Evolutionary conservation across 2,888 invertebrate genomes (phyloP).

Genomic region (Acleris holmiana): DNA sequence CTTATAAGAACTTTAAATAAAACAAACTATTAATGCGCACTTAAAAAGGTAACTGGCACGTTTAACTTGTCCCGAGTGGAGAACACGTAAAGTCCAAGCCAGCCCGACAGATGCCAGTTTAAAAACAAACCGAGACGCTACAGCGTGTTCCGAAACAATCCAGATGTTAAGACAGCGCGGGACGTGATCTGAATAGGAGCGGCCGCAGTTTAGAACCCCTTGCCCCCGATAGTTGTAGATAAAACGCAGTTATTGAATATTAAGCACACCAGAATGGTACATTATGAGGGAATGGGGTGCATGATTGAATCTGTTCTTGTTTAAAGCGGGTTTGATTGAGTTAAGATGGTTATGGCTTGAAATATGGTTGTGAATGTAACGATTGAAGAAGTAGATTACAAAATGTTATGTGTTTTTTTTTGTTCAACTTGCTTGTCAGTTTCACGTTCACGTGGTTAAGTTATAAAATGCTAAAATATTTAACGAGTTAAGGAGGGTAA

Average conservation of each 20-base stretch:
- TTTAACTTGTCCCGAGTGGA: slow-evolving; percentile 6
- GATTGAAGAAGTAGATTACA: too few relatives aligned
- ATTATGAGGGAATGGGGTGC: slow-evolving; percentile 48
- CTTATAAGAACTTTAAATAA: too few relatives aligned
- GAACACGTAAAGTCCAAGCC: slow-evolving; percentile 38
- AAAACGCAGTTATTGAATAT: slow-evolving; percentile 68
- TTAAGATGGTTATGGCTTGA: not conserved
- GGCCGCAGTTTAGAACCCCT: slow-evolving; percentile 38
- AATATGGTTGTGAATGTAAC: not conserved
- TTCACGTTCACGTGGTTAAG: too few relatives aligned
- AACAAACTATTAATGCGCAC: not conserved
- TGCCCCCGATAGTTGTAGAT: slow-evolving; percentile 55
- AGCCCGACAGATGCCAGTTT: slow-evolving; percentile 60
- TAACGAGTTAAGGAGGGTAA: too few relatives aligned
- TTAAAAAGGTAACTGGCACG: not conserved
- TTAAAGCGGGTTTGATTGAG: not conserved
- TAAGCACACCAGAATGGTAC: slow-evolving; percentile 60
- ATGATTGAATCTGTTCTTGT: slow-evolving; percentile 21
- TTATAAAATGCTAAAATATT: too few relatives aligned
- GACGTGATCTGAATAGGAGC: slow-evolving; percentile 68
- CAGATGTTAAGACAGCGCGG: slow-evolving; percentile 74
- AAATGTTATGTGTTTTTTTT: too few relatives aligned
- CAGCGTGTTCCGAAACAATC: slow-evolving; percentile 76
- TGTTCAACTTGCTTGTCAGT: too few relatives aligned
- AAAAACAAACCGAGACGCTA: slow-evolving; percentile 69